Percentiles rank a stretch among this genome's conserved stretches.
phyloP scores from a whole-genome alignment of 2,888 invertebrate species.

The Callyntrura sp. region DNA sequence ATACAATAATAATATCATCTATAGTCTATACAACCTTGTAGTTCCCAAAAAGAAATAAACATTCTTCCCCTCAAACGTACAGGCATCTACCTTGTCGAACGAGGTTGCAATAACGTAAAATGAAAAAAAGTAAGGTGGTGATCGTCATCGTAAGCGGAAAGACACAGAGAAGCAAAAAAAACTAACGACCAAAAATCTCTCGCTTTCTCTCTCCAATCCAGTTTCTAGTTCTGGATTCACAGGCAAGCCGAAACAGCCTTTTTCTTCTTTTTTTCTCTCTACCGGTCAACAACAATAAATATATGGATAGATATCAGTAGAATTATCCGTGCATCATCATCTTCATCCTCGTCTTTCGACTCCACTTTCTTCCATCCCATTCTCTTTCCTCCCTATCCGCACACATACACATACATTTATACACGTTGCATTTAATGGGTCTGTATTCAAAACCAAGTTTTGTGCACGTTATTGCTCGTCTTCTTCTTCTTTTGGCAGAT shows the following conservation, averaged over 20 bases:
- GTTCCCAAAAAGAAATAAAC: slow-evolving; percentile 10
- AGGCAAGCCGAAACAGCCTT: background rate
- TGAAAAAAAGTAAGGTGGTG: slow-evolving; percentile 30
- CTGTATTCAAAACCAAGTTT: background rate
- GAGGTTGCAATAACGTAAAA: slow-evolving; percentile 2
- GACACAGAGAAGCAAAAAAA: background rate
- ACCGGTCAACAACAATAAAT: slow-evolving; percentile 58
- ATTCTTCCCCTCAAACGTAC: background rate
- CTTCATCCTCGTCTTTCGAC: slow-evolving; percentile 10
- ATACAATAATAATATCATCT: background rate
- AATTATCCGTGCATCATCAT: slow-evolving; percentile 66
- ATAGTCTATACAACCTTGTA: no score
- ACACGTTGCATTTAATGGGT: background rate
- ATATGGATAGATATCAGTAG: slow-evolving; percentile 54
- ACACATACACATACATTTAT: background rate
- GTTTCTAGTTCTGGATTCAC: background rate
- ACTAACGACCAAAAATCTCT: slow-evolving; percentile 14
- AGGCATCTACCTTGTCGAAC: background rate
- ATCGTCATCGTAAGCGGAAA: background rate
- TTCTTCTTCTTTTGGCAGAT: slow-evolving; percentile 56
- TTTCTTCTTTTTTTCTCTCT: slow-evolving; percentile 41
- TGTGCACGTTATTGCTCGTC: slow-evolving; percentile 12
- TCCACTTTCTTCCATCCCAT: background rate
- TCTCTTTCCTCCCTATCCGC: no score
- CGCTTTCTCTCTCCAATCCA: background rate